Evolutionary conservation across 2,113 vertebrate genomes (phyloP).

Genomic region (Cyrtonyx montezumae): DNA sequence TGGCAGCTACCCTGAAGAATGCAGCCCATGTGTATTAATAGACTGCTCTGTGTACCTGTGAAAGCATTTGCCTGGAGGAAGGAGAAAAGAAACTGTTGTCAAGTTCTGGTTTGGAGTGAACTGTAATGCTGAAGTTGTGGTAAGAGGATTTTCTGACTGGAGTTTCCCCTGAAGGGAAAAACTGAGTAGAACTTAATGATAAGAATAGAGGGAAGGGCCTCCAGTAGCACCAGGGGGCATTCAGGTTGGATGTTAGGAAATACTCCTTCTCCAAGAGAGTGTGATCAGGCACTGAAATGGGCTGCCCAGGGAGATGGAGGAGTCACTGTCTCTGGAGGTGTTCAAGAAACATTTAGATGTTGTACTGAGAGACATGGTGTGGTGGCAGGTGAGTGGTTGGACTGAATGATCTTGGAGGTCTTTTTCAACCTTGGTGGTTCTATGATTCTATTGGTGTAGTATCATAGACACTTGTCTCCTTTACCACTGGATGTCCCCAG

Average conservation of each 20-base stretch:
- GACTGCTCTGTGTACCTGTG: not conserved
- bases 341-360: too few relatives aligned
- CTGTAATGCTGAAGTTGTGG: accelerated
- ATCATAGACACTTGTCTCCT: not conserved
- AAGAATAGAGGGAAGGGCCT: too few relatives aligned
- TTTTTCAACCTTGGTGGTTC: too few relatives aligned
- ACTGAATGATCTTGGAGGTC: too few relatives aligned
- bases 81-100: not conserved
- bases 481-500: not conserved
- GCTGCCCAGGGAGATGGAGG: too few relatives aligned
- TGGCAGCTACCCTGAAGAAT: not conserved
- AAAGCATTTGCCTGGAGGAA: not conserved
- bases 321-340: too few relatives aligned
- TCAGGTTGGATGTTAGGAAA: too few relatives aligned
- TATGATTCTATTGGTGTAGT: not conserved
- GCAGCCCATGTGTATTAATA: not conserved
- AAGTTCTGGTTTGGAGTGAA: not conserved
- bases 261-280: too few relatives aligned
- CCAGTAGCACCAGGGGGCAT: too few relatives aligned
- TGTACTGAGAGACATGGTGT: too few relatives aligned
- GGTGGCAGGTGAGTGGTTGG: too few relatives aligned
- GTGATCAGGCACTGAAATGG: too few relatives aligned
- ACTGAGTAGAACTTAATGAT: not conserved
- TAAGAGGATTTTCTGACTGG: not conserved
- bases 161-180: accelerated